These are phyloP conservation scores for Xiphophorus hellerii DNA, from an alignment of 2,113 vertebrate genomes.

Conservation along the genomic window DNA sequence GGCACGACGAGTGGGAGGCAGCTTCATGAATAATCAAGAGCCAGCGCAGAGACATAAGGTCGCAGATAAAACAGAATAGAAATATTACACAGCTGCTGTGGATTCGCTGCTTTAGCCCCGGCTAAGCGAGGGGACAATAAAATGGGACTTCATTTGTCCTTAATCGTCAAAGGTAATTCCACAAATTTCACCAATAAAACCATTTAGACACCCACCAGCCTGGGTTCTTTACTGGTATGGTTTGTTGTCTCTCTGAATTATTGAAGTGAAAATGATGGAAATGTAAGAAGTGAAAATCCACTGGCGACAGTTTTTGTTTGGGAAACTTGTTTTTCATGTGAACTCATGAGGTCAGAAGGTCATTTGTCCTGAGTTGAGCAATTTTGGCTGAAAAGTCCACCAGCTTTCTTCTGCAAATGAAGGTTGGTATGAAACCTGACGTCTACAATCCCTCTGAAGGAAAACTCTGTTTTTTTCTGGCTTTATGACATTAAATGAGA, in stretches of 20 bases:
- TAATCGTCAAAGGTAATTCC: background rate
- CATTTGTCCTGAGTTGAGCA: background rate
- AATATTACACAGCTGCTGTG: slow-evolving; percentile 35
- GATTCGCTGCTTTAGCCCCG: slow-evolving; percentile 34
- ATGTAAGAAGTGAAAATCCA: background rate
- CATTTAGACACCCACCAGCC: background rate
- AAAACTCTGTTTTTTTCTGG: too few relatives aligned
- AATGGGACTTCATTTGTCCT: slow-evolving; percentile 26
- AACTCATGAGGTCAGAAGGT: background rate
- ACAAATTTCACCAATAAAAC: background rate
- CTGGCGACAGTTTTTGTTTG: background rate
- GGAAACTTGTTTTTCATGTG: background rate
- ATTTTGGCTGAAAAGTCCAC: background rate
- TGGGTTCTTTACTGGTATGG: too few relatives aligned
- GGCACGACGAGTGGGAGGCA: slow-evolving; percentile 33
- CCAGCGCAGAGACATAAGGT: slow-evolving; percentile 33
- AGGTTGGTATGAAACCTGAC: background rate
- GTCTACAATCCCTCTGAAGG: background rate
- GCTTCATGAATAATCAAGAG: slow-evolving; percentile 53
- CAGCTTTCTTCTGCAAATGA: background rate
- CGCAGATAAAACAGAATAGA: slow-evolving; percentile 29
- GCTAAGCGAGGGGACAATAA: slow-evolving; percentile 10
- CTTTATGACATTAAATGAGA: too few relatives aligned
- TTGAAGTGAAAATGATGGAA: background rate
- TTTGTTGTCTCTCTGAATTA: background rate